Evolutionary conservation across 2,797 vertebrate genomes (phyloP), one percentile per base, ranked within the genome.

Genomic region (Eulemur coronatus): DNA sequence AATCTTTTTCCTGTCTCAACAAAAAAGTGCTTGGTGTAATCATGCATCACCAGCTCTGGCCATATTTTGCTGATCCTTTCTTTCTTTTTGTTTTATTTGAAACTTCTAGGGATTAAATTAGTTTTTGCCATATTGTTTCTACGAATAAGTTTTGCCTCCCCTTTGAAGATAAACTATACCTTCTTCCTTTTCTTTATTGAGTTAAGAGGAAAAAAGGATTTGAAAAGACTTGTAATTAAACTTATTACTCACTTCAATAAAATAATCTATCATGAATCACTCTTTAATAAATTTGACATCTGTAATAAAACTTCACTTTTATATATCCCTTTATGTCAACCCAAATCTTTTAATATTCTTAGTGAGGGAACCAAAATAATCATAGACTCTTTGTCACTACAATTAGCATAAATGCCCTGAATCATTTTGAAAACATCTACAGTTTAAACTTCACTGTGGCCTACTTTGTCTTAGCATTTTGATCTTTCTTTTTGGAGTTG

Each of bases 1-100:
- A 98, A 98, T 98, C 98, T 98, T 98, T 95, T 75, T 96, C 97
- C 94, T 78, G 35, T 98, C 96, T 97, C 91, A 84, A 89, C 80
- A 95, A 94, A 97, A 97, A 95, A 91, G 46, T 59, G 78, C 55
- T 95, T 96, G 38, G 46, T 24, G 35, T 97, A 97, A 96, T 97
- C 95, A 72, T 87, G 95, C 52, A 72, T 79, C 48, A 57, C 57
- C 52, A 35, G 26, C 57, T 79, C 61, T 11, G 20, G 43, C 52
- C 9, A 0, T 84, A 96, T 95, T 96, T 97, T 94, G 69, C 69
- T 69, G 70, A 84, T 90, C 46, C n/a, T 84, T 88, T 82, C 43
- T 75, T 84, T 30, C 22, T n/a, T 67, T 75, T 48, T 15, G 61
- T 59, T 69, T 84, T n/a, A 85, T 78, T 92, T 95, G 89, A 72